Evolutionary conservation across 1,140 invertebrate species (phyloP).

Genomic region (Eumaeus atala): DNA sequence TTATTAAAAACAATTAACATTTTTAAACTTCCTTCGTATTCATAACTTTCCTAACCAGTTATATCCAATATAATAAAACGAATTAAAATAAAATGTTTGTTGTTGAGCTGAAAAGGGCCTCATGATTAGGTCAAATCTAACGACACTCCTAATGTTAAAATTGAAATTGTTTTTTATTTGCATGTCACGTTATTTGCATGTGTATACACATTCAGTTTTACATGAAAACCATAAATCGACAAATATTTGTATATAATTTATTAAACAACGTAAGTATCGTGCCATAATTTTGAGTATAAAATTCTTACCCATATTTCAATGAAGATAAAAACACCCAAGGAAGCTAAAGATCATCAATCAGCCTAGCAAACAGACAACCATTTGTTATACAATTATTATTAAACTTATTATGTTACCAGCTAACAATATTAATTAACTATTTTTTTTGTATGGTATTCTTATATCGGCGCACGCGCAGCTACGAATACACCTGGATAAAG

Average conservation of each 20-base stretch:
- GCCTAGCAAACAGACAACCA: slow-evolving; percentile 59
- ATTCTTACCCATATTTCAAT: neutral
- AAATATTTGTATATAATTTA: neutral
- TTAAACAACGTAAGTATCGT: neutral
- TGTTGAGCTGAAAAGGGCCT: too few species aligned
- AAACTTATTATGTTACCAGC: neutral
- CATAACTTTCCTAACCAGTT: too few species aligned
- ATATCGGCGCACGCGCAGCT: neutral
- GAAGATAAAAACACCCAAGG: neutral
- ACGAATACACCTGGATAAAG: neutral
- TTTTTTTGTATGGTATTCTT: neutral
- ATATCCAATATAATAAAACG: too few species aligned
- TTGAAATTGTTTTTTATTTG: too few species aligned
- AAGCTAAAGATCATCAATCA: neutral
- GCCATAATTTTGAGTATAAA: neutral
- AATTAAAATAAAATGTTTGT: too few species aligned
- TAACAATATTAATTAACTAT: neutral
- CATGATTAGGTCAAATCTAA: too few species aligned
- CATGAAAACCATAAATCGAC: too few species aligned
- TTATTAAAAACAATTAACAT: neutral
- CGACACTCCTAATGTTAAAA: too few species aligned
- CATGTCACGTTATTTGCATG: too few species aligned
- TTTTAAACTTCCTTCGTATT: too few species aligned
- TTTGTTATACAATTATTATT: slow-evolving; percentile 23
- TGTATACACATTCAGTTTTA: too few species aligned